A percentile compares a stretch with the other conserved stretches of the same genome.
phyloP scores from a whole-genome alignment of 2,888 invertebrate species.

The Pachliopta kotzebuea region DNA sequence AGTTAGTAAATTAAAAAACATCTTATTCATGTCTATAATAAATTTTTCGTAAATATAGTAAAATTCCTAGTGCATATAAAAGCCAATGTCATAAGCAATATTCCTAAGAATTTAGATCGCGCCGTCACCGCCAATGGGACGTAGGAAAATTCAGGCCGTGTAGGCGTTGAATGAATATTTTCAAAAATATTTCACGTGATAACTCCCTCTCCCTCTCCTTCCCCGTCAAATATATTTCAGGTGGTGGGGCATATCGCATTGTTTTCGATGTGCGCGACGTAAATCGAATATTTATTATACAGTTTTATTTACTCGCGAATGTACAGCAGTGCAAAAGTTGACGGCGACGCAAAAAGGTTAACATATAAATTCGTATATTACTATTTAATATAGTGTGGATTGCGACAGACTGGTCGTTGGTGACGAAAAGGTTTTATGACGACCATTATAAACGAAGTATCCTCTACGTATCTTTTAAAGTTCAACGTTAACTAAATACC shows the following conservation, averaged over 20 bases:
- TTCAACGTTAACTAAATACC: no score
- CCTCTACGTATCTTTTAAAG: no score
- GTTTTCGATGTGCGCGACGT: conserved; percentile 27
- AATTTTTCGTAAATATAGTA: not conserved
- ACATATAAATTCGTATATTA: not conserved
- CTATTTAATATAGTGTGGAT: conserved; percentile 9
- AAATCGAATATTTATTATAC: conserved; percentile 30
- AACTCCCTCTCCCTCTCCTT: no score
- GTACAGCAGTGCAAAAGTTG: conserved; percentile 8
- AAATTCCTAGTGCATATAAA: not conserved
- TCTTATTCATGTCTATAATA: not conserved
- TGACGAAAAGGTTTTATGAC: no score
- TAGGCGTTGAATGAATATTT: conserved; percentile 24
- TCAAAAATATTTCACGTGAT: conserved; percentile 24
- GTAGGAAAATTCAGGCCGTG: conserved; percentile 6
- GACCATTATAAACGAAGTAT: no score
- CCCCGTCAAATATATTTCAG: conserved; percentile 28
- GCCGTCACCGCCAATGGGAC: conserved; percentile 13
- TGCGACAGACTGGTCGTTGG: no score
- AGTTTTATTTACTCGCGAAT: conserved; percentile 26
- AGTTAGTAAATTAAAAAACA: no score
- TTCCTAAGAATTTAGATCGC: conserved; percentile 28
- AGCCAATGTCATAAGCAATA: conserved; percentile 13
- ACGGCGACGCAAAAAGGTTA: conserved; percentile 9
- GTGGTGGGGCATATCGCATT: conserved; percentile 19